phyloP scores from a whole-genome alignment of 64 coral and sea anemone genomes.

The Pocillopora verrucosa region DNA sequence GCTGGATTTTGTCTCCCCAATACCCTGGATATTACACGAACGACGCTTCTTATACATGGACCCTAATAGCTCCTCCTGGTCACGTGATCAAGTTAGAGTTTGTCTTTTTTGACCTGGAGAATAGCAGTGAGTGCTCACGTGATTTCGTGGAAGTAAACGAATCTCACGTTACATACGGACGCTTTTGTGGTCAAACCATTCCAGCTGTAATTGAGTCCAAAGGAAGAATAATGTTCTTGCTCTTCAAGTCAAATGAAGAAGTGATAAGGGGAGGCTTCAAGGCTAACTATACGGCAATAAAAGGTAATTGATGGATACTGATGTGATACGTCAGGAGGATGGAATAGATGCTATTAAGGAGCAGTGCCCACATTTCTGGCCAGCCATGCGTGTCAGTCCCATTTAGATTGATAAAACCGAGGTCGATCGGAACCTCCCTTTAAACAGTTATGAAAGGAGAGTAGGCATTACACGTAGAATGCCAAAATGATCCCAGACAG shows the following conservation, averaged over 20 bases:
- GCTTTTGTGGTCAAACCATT: conserved; percentile 13
- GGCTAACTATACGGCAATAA: too few species aligned
- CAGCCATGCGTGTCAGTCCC: too few species aligned
- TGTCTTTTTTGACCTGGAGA: background rate
- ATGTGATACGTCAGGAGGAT: too few species aligned
- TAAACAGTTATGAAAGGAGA: too few species aligned
- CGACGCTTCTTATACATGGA: background rate
- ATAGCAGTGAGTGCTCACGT: background rate
- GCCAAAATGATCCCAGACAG: too few species aligned
- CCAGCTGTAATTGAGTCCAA: conserved; percentile 25
- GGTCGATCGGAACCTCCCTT: too few species aligned
- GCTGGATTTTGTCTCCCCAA: background rate
- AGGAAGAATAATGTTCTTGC: background rate
- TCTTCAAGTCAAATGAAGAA: background rate
- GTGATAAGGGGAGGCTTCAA: too few species aligned
- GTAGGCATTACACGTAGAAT: too few species aligned
- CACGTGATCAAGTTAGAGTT: background rate
- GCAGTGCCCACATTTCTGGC: too few species aligned
- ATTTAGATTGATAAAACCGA: too few species aligned
- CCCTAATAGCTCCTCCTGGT: background rate
- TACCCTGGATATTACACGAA: conserved; percentile 1
- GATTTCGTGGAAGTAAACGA: background rate
- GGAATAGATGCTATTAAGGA: too few species aligned
- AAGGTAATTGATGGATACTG: too few species aligned
- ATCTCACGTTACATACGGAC: background rate